phyloP scores from a whole-genome alignment of 2,888 invertebrate species.

The Taphrorychus bicolor region DNA sequence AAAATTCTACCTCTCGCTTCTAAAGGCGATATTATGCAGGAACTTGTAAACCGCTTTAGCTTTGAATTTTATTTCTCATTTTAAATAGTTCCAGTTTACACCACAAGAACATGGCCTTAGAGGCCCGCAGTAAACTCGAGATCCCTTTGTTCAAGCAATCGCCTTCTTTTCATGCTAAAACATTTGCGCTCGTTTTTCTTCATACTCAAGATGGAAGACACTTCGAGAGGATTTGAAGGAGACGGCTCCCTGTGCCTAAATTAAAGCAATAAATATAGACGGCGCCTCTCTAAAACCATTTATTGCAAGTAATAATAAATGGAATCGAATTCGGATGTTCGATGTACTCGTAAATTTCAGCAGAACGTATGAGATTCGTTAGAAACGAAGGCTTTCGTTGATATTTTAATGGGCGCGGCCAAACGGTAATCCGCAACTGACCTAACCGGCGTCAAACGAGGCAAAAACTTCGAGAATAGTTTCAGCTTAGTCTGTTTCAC shows the following conservation, averaged over 20 bases:
- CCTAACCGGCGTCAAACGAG: not conserved
- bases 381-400: not conserved
- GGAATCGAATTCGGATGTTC: constrained; percentile 8
- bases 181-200: constrained; percentile 6
- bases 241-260: constrained; percentile 15
- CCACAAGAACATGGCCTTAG: too few relatives aligned
- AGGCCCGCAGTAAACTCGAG: too few relatives aligned
- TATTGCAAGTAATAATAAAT: constrained; percentile 12
- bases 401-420: not conserved
- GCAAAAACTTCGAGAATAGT: not conserved
- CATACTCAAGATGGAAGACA: not conserved
- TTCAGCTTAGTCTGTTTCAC: not conserved
- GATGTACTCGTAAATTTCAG: constrained; percentile 2
- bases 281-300: constrained; percentile 7
- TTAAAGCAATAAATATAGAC: constrained; percentile 22
- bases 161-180: not conserved
- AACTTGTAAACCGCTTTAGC: too few relatives aligned
- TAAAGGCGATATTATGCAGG: too few relatives aligned
- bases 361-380: not conserved
- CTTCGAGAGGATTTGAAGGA: constrained; percentile 1
- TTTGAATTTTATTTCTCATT: too few relatives aligned
- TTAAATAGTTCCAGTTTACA: too few relatives aligned
- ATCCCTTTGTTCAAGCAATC: not conserved
- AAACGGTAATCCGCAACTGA: not conserved
- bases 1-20: not conserved